These are phyloP conservation scores for Heterochromis multidens DNA, from an alignment of 2,113 vertebrate species.

Conservation along the genomic window DNA sequence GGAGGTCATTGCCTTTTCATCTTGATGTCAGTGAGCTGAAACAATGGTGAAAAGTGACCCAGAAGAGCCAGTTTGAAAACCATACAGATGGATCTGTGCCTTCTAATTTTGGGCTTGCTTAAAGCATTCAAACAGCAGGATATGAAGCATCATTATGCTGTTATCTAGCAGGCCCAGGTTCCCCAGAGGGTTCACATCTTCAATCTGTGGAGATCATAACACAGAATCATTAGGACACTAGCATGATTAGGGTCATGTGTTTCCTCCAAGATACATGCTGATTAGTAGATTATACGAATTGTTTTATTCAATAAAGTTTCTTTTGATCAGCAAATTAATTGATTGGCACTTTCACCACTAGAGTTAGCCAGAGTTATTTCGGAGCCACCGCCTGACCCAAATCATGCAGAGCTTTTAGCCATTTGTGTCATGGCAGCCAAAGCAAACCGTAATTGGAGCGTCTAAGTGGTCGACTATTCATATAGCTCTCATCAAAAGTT, in stretches of 20 bases:
- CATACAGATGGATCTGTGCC: neutral
- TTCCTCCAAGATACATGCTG: neutral
- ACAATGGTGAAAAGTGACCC: neutral
- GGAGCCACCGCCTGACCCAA: neutral
- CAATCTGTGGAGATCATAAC: neutral
- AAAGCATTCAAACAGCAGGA: neutral
- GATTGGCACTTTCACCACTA: neutral
- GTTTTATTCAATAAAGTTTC: neutral
- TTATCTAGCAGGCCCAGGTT: neutral
- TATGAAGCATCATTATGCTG: neutral
- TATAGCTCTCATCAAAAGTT: neutral
- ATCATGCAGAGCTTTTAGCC: neutral
- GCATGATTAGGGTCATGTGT: neutral
- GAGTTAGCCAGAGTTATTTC: neutral
- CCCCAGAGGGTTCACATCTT: neutral
- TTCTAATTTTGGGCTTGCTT: neutral
- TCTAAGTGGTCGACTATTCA: neutral
- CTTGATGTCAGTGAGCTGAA: neutral
- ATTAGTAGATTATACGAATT: neutral
- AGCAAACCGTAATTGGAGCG: neutral
- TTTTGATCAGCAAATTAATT: neutral
- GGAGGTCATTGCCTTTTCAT: constrained; percentile 15
- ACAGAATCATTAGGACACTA: neutral
- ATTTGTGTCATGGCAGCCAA: neutral
- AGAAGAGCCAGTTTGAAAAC: neutral